These are phyloP conservation scores for Pandemis cinnamomeana DNA, from an alignment of 2,888 invertebrate genomes.

Conservation along the genomic window DNA sequence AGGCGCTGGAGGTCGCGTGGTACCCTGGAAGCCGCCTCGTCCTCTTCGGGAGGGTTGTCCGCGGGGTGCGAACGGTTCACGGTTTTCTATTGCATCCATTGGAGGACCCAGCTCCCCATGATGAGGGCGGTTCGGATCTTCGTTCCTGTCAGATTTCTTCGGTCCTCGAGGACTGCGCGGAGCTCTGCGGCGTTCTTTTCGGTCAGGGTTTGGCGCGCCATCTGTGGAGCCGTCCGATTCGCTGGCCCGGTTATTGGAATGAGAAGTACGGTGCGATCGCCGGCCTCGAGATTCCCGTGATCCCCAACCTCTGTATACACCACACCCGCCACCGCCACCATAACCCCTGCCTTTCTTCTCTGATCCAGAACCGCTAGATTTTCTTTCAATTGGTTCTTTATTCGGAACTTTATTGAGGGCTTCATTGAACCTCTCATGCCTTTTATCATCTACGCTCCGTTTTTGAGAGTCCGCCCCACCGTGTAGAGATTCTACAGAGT, in stretches of 20 bases:
- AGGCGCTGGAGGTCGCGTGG: slow-evolving; percentile 76
- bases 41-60: slow-evolving; percentile 96
- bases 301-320: slow-evolving; percentile 81
- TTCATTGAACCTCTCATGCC: slow-evolving; percentile 70
- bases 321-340: slow-evolving; percentile 71
- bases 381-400: slow-evolving; percentile 79
- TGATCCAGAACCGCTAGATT: slow-evolving; percentile 77
- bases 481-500: slow-evolving; percentile 62
- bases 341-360: slow-evolving; percentile 83
- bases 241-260: slow-evolving; percentile 81
- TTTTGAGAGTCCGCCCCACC: slow-evolving; percentile 60
- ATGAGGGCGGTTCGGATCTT: slow-evolving; percentile 68
- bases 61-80: slow-evolving; percentile 92
- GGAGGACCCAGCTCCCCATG: slow-evolving; percentile 56
- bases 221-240: slow-evolving; percentile 92
- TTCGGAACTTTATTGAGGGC: slow-evolving; percentile 74
- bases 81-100: slow-evolving; percentile 73
- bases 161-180: slow-evolving; percentile 82
- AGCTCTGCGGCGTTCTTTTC: slow-evolving; percentile 83
- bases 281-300: slow-evolving; percentile 79
- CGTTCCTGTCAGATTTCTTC: slow-evolving; percentile 86
- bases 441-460: slow-evolving; percentile 67
- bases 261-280: slow-evolving; percentile 78
- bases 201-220: slow-evolving; percentile 84
- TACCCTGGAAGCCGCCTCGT: slow-evolving; percentile 85